phyloP scores from a whole-genome alignment of 1,140 invertebrate genomes.

The Nylanderia fulva region DNA sequence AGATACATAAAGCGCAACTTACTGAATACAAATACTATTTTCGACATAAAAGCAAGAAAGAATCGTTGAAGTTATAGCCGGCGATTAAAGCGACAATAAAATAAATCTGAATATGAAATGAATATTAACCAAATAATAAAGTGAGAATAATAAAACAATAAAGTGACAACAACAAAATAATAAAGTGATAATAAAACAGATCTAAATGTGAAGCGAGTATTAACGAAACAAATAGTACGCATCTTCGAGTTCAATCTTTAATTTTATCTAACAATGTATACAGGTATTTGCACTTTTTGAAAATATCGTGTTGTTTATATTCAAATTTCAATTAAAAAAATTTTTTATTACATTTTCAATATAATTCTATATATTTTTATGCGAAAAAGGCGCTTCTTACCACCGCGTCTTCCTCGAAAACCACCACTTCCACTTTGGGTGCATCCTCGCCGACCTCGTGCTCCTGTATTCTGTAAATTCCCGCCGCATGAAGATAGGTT shows the following conservation, averaged over 20 bases:
- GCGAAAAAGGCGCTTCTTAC: conserved; percentile 55
- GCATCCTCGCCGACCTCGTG: conserved; percentile 77
- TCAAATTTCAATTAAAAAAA: not conserved
- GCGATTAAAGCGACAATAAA: conserved; percentile 3
- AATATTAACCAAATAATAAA: too few relatives aligned
- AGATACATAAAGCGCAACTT: conserved; percentile 3
- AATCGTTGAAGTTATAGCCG: conserved; percentile 29
- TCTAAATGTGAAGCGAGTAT: not conserved
- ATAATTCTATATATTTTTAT: not conserved
- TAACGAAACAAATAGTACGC: not conserved
- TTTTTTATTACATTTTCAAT: not conserved
- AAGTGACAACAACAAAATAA: too few relatives aligned
- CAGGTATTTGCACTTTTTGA: not conserved
- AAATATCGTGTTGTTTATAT: not conserved
- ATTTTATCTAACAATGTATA: not conserved
- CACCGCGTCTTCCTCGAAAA: conserved; percentile 80
- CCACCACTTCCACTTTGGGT: conserved; percentile 78
- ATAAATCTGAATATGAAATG: not conserved
- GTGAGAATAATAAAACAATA: too few relatives aligned
- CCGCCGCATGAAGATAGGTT: conserved; percentile 78
- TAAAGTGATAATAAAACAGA: not conserved
- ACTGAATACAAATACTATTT: not conserved
- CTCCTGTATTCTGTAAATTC: conserved; percentile 79
- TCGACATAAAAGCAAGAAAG: conserved; percentile 14
- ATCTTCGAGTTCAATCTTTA: not conserved